phyloP scores from a whole-genome alignment of 2,113 vertebrate genomes.

The Spea bombifrons region DNA sequence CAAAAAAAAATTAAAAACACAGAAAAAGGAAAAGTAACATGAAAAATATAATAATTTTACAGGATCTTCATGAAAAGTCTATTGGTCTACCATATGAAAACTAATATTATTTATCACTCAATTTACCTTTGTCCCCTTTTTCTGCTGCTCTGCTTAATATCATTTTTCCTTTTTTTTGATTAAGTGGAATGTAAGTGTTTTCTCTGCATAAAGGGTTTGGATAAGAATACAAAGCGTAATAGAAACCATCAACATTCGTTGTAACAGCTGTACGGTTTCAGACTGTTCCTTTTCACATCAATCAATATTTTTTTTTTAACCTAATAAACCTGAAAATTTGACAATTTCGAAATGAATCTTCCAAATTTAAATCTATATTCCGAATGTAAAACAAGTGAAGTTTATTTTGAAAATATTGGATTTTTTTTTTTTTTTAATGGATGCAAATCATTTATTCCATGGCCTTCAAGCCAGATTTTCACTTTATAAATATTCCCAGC shows the following conservation, averaged over 20 bases:
- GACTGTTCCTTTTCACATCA: not conserved
- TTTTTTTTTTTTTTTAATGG: constrained; percentile 52
- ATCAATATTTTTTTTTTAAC: constrained; percentile 23
- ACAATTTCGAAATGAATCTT: not conserved
- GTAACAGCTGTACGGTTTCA: not conserved
- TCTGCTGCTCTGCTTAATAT: not conserved
- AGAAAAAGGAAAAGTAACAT: not conserved
- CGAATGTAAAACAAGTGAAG: constrained; percentile 13
- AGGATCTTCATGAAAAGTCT: too few relatives aligned
- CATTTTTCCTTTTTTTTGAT: not conserved
- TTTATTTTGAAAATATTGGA: constrained; percentile 54
- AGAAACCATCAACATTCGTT: not conserved
- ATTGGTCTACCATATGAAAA: too few relatives aligned
- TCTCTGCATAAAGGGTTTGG: not conserved
- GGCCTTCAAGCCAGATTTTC: constrained; percentile 62
- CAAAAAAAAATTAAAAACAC: not conserved
- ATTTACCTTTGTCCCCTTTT: too few relatives aligned
- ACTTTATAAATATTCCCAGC: constrained; percentile 58
- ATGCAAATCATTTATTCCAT: constrained; percentile 59
- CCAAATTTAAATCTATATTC: not conserved
- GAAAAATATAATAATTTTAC: not conserved
- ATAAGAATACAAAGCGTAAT: not conserved
- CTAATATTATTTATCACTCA: too few relatives aligned
- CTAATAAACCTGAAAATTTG: constrained; percentile 1
- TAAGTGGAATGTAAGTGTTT: not conserved